A percentile compares a stretch with the other conserved stretches of the same genome.
Evolutionary conservation across 1,140 invertebrate species (phyloP).

Genomic region (Solen grandis): DNA sequence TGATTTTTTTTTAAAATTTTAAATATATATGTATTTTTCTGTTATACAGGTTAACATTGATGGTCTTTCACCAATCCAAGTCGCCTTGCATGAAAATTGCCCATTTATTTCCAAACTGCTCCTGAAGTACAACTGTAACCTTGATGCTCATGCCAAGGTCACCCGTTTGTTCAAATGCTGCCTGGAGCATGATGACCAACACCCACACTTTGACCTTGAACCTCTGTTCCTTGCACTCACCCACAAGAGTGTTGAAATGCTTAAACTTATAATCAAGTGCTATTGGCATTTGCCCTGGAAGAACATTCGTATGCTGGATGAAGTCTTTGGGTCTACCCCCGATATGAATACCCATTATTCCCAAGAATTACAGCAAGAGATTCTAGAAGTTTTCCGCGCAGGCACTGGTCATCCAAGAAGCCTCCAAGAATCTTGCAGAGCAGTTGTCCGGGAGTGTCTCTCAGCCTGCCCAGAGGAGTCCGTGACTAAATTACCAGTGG

Average conservation of each 20-base stretch:
- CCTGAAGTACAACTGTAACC: constrained; percentile 74
- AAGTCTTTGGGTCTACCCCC: constrained; percentile 63
- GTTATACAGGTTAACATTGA: constrained; percentile 74
- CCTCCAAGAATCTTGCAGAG: constrained; percentile 42
- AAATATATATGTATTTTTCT: constrained; percentile 1
- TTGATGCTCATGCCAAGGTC: constrained; percentile 69
- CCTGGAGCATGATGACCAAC: constrained; percentile 72
- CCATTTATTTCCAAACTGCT: constrained; percentile 67
- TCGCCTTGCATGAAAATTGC: constrained; percentile 71
- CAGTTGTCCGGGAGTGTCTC: constrained; percentile 19
- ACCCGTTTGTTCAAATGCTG: constrained; percentile 72
- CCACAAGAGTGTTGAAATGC: constrained; percentile 73
- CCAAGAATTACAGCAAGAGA: constrained; percentile 61
- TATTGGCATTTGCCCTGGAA: constrained; percentile 65
- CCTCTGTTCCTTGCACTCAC: constrained; percentile 77
- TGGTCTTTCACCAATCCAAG: constrained; percentile 73
- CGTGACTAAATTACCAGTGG: constrained; percentile 40
- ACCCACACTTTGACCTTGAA: constrained; percentile 78
- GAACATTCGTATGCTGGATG: constrained; percentile 61
- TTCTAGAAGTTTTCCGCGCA: constrained; percentile 36
- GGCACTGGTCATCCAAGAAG: constrained; percentile 7
- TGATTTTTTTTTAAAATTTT: background rate
- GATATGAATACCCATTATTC: constrained; percentile 67
- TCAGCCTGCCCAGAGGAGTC: constrained; percentile 8
- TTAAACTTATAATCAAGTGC: constrained; percentile 71